These are phyloP conservation scores for Potorous gilbertii DNA, from an alignment of 2,797 vertebrate genomes.

Conservation along the genomic window DNA sequence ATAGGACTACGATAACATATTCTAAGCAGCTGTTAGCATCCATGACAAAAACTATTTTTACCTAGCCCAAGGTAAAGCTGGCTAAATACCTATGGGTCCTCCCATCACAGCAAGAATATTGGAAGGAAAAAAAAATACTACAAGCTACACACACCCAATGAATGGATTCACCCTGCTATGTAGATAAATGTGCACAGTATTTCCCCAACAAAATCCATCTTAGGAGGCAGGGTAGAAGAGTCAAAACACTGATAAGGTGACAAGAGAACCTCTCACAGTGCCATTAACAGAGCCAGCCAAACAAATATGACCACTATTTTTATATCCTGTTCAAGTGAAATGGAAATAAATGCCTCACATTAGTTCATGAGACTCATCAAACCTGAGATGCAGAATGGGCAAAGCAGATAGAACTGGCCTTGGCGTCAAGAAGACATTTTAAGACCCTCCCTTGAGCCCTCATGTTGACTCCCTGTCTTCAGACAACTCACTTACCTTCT, in stretches of 20 bases:
- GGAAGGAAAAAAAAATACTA: slow-evolving; percentile 34
- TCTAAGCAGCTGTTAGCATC: slow-evolving; percentile 47
- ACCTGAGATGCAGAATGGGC: not conserved
- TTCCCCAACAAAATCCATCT: slow-evolving; percentile 4
- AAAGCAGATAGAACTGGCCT: not conserved
- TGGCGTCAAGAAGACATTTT: not conserved
- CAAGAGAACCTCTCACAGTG: not conserved
- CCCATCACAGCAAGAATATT: slow-evolving; percentile 30
- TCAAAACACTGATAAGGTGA: not conserved
- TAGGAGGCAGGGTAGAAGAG: not conserved
- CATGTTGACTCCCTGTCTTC: not conserved
- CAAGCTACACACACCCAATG: not conserved
- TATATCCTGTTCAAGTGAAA: not conserved
- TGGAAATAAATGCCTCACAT: not conserved
- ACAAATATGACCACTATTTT: not conserved
- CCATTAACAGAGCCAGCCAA: not conserved
- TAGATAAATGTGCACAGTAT: slow-evolving; percentile 24
- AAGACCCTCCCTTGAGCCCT: not conserved
- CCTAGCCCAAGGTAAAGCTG: slow-evolving; percentile 7
- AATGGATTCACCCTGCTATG: slow-evolving; percentile 28
- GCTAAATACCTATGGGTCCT: slow-evolving; percentile 9
- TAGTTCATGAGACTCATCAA: not conserved
- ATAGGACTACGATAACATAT: slow-evolving; percentile 31
- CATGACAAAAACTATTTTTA: not conserved
- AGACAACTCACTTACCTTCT: not conserved